A percentile compares a stretch with the other conserved stretches of the same genome.
Evolutionary conservation across 2,888 invertebrate genomes (phyloP).

Genomic region (Apeira syringaria): DNA sequence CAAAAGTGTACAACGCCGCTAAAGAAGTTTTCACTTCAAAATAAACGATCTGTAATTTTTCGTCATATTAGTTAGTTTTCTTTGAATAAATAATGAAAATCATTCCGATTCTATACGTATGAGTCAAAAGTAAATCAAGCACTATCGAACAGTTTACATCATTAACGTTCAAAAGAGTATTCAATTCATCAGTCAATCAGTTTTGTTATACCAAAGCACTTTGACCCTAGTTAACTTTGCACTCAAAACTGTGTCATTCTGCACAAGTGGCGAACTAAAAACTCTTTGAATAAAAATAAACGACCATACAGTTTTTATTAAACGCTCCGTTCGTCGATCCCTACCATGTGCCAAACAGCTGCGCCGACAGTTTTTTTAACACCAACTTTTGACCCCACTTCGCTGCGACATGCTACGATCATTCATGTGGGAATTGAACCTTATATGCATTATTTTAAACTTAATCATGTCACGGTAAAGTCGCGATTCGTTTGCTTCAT

Average conservation of each 20-base stretch:
- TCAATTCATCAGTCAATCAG: background rate
- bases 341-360: constrained; percentile 76
- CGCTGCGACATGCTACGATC: constrained; percentile 71
- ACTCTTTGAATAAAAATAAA: constrained; percentile 10
- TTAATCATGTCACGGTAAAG: constrained; percentile 44
- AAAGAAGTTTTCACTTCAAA: too few relatives aligned
- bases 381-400: constrained; percentile 79
- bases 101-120: too few relatives aligned
- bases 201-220: constrained; percentile 2
- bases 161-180: background rate
- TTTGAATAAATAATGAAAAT: too few relatives aligned
- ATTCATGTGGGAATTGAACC: constrained; percentile 76
- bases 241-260: constrained; percentile 15
- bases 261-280: constrained; percentile 16
- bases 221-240: constrained; percentile 4
- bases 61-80: too few relatives aligned
- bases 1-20: too few relatives aligned
- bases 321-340: constrained; percentile 25
- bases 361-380: constrained; percentile 73
- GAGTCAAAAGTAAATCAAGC: too few relatives aligned
- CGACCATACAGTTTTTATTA: constrained; percentile 14
- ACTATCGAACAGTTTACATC: too few relatives aligned
- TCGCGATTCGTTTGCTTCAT: constrained; percentile 39
- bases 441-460: constrained; percentile 53
- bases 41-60: too few relatives aligned